Conservation (phyloP, 2,797 vertebrate species). For the Saxicola maurus region DNA sequence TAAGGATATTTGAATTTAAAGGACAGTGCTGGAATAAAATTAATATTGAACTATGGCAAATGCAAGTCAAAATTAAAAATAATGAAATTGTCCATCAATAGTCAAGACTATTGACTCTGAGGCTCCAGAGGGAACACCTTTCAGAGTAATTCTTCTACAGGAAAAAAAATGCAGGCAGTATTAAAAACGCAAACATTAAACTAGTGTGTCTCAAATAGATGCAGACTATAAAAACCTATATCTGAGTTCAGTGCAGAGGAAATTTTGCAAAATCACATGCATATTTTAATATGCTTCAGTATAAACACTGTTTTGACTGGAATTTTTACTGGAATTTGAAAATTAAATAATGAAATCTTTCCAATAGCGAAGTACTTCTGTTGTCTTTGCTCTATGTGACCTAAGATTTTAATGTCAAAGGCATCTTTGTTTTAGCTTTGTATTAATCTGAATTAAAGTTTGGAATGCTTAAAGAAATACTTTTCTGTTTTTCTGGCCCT, state of each 20-base stretch:
- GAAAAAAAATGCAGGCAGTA: background rate
- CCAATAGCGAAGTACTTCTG: background rate
- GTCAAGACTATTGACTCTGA: background rate
- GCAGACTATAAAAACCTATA: background rate
- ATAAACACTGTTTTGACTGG: background rate
- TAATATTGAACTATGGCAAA: background rate
- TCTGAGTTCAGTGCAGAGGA: background rate
- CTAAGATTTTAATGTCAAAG: background rate
- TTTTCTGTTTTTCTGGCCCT: background rate
- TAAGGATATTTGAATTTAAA: background rate
- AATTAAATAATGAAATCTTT: background rate
- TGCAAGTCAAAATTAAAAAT: background rate
- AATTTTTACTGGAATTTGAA: background rate
- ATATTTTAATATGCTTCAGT: background rate
- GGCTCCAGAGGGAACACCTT: background rate
- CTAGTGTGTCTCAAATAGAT: background rate
- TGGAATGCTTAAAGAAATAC: background rate
- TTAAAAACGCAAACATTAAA: background rate
- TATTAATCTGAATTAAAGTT: background rate
- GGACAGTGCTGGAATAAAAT: background rate
- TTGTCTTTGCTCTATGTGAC: background rate
- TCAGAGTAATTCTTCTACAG: background rate
- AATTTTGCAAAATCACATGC: background rate
- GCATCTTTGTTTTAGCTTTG: background rate
- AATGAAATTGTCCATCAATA: background rate